phyloP scores from a whole-genome alignment of 2,113 vertebrate species.

The Vimba vimba region DNA sequence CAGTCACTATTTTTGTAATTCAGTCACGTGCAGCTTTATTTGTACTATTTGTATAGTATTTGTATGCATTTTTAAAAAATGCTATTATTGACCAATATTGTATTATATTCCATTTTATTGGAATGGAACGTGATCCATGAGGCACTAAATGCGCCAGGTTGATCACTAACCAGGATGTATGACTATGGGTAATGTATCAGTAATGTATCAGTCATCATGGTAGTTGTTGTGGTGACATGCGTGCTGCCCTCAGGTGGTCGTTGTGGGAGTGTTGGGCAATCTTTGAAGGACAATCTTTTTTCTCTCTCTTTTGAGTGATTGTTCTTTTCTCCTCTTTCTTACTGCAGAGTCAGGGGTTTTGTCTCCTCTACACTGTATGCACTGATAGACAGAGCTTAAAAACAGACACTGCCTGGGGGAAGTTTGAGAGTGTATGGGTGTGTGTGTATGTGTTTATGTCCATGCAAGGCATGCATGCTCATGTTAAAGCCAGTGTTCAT shows the following conservation, averaged over 20 bases:
- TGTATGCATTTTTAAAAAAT: neutral
- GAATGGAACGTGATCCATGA: neutral
- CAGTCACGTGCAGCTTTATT: neutral
- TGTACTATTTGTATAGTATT: neutral
- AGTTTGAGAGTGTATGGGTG: constrained; percentile 31
- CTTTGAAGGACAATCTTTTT: constrained; percentile 38
- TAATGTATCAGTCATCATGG: constrained; percentile 13
- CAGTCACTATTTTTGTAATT: neutral
- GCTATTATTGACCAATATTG: neutral
- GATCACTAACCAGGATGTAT: neutral
- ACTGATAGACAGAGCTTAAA: constrained; percentile 33
- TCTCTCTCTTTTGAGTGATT: constrained; percentile 15
- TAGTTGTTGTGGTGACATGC: constrained; percentile 11
- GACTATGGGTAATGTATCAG: neutral
- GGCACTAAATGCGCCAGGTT: neutral
- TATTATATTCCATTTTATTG: neutral
- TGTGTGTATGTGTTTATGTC: constrained; percentile 32
- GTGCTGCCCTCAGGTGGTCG: constrained; percentile 23
- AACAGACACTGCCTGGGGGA: constrained; percentile 30
- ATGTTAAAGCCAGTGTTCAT: constrained; percentile 40
- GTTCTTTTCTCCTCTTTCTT: constrained; percentile 33
- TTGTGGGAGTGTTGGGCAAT: constrained; percentile 3
- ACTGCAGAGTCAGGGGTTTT: constrained; percentile 46
- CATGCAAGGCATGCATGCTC: constrained; percentile 14
- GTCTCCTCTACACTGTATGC: constrained; percentile 7